These are phyloP conservation scores for Ibidorhyncha struthersii DNA, from an alignment of 2,113 vertebrate genomes.

Conservation along the genomic window DNA sequence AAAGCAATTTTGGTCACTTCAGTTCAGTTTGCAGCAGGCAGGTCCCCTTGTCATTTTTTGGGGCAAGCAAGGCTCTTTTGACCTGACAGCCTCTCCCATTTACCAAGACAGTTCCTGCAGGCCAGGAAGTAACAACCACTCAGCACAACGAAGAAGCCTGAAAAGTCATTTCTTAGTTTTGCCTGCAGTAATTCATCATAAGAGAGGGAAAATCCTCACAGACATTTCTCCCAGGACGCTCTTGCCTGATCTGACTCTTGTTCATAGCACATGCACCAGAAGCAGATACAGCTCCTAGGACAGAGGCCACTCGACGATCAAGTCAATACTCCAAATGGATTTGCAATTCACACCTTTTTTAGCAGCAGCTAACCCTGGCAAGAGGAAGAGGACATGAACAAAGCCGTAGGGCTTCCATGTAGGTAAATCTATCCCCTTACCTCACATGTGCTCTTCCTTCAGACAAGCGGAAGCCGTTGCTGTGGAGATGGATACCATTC, in stretches of 20 bases:
- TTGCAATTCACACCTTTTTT: neutral
- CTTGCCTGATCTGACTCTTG: neutral
- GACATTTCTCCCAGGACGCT: neutral
- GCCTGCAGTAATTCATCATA: neutral
- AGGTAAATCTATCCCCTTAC: constrained; percentile 62
- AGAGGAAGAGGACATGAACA: neutral
- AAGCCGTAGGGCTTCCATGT: rapidly evolving
- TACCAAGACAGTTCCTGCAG: neutral
- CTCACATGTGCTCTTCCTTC: constrained; percentile 76
- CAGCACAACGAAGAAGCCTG: neutral
- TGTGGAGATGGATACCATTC: constrained; percentile 89
- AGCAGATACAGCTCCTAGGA: neutral
- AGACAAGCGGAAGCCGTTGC: constrained; percentile 84
- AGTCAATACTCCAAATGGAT: neutral
- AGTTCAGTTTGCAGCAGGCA: neutral
- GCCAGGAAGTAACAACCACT: neutral
- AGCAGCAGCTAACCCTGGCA: neutral
- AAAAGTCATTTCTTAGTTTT: neutral
- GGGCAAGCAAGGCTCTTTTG: neutral
- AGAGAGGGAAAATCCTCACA: neutral
- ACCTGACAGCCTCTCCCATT: neutral
- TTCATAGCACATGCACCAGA: neutral
- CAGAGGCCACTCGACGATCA: neutral
- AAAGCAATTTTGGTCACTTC: neutral
- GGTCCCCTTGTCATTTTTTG: too few species aligned